phyloP scores from a whole-genome alignment of 2,113 vertebrate species.

The Lampris megalopsis region DNA sequence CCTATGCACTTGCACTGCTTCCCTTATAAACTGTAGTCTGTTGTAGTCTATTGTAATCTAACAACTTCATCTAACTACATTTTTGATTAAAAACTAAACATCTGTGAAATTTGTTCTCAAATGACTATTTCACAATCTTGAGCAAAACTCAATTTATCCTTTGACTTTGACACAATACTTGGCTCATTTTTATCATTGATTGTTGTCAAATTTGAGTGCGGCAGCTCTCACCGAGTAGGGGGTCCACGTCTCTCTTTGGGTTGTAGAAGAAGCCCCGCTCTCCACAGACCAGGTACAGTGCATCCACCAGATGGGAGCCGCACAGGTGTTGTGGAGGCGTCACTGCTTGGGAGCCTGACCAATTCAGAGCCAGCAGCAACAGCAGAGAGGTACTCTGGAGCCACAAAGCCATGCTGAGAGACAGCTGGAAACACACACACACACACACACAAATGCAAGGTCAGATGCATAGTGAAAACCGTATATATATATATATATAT shows the following conservation, averaged over 20 bases:
- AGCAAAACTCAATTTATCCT: no score
- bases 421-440: conserved; percentile 27
- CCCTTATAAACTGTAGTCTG: no score
- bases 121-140: no score
- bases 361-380: conserved; percentile 78
- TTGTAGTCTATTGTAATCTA: no score
- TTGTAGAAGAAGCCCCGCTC: conserved; percentile 92
- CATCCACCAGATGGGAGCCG: conserved; percentile 94
- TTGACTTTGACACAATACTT: neutral
- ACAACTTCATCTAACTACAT: no score
- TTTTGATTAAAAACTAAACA: no score
- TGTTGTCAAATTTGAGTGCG: no score
- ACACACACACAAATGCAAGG: conserved; percentile 6
- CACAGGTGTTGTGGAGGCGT: conserved; percentile 89
- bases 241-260: conserved; percentile 86
- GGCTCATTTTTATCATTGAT: no score
- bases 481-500: neutral
- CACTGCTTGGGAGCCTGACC: conserved; percentile 59
- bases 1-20: no score
- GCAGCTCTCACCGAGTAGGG: conserved; percentile 83
- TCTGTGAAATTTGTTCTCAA: no score
- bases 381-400: conserved; percentile 83
- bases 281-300: conserved; percentile 92
- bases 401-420: conserved; percentile 88
- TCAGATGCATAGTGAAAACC: neutral